Evolutionary conservation across 2,113 vertebrate species (phyloP), one percentile per base, ranked within the genome.

Genomic region (Bostrychus sinensis): DNA sequence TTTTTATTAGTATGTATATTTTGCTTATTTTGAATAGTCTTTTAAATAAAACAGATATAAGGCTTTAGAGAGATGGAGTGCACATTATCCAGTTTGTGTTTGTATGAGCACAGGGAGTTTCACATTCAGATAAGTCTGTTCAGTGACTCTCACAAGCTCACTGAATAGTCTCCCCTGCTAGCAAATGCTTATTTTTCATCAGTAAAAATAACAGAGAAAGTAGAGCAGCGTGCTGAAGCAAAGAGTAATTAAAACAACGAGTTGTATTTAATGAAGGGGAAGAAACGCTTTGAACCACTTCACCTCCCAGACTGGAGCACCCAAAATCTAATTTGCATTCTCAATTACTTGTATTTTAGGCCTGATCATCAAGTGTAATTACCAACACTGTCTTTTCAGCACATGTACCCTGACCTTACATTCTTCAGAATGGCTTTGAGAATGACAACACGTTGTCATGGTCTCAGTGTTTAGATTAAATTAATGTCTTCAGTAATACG

Each of bases 211-310:
- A 87, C 70, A 86, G 56, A 46, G 75, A 88, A 90, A 86, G 78
- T 88, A 64, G 81, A 89, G 68, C 85, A 86, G 56, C 67, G 67
- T 71, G 72, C 58, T 64, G 45, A 83, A 84, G 58, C 72, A 25
- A 72, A 83, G 67, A 84, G 86, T 90, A 84, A 90, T 91, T 90
- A 91, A 88, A 89, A 89, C 86, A 88, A 88, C 86, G 73, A 88
- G 81, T 85, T 83, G 69, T 71, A 80, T 67, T 83, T 88, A 91
- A 91, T 89, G 86, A 89, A 86, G 88, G 70, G 76, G 84, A 81
- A 83, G 70, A 86, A 82, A 83, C 22, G 41, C 84, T 89, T 84
- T 89, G 86, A 90, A 90, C 80, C 78, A 84, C 75, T 85, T 85
- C 77, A 84, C 81, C 79, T 86, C 69, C 71, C 63, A 80, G 70